Evolutionary conservation across 2,888 invertebrate genomes (phyloP), one percentile per base, ranked within the genome.

Genomic region (Tolmerus cingulatus): DNA sequence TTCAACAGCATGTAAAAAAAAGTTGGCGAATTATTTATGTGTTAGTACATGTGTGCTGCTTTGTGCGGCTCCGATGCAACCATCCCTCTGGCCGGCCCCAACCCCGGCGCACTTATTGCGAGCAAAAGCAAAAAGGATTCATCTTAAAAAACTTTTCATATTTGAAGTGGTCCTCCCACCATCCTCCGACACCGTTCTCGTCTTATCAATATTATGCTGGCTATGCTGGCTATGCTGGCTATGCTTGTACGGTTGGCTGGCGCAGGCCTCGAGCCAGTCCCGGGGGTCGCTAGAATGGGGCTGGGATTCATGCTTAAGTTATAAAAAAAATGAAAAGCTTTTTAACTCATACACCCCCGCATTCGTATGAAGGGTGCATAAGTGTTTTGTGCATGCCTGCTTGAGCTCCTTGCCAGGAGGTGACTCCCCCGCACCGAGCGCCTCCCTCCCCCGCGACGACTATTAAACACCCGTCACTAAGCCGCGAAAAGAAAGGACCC

Each of bases 131-230:
- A 87, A 88, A 88, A 88, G 87, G 87, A 87, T 88, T 88, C 87
- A 87, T 88, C 88, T 88, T 88, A 87, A 88, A 88, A 88, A 88
- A 88, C 87, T 88, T 88, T 88, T 88, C 87, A 87, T 87, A 87
- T 88, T 88, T 87, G 87, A 88, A 88, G 88, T 88, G 87, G 87
- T 87, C 81, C 86, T 84, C 78, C 81, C 85, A 87, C 55, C 82
- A 34, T 23, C 74, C 27, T 19, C 43, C 85, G 46, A 74, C 85
- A 74, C 85, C 27, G 74, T 74, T 74, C 85, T 66, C 87, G 23
- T 79, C 78, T 77, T 79, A 74, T 79, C 46, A 78, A 66, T 46
- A 78, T 87, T 78, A 66, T 87, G 79, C 55, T 87, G 30, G 30
- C n/a, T n/a, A n/a, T n/a, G n/a, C n/a, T n/a, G n/a, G n/a, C n/a